Evolutionary conservation across 2,113 vertebrate species (phyloP).

Genomic region (Coreoperca whiteheadi): DNA sequence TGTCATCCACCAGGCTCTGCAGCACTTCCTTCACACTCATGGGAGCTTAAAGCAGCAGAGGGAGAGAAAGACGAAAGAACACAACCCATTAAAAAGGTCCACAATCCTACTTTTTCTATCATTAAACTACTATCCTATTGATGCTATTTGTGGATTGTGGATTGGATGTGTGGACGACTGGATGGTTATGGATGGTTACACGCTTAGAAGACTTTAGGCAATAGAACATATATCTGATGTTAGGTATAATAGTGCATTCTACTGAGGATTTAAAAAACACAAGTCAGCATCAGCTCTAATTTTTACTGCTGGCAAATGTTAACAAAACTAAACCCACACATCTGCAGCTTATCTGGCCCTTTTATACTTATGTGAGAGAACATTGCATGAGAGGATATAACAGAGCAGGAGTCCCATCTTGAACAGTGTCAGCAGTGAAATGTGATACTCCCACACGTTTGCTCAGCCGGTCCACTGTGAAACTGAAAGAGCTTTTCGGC

Average conservation of each 20-base stretch:
- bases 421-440: slow-evolving; percentile 63
- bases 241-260: neutral
- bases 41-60: slow-evolving; percentile 82
- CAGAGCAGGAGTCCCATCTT: slow-evolving; percentile 60
- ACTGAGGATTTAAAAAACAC: slow-evolving; percentile 18
- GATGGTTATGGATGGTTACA: neutral
- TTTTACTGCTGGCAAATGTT: slow-evolving; percentile 24
- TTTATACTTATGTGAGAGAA: slow-evolving; percentile 42
- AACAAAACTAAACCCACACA: slow-evolving; percentile 57
- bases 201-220: neutral
- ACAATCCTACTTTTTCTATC: neutral
- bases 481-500: slow-evolving; percentile 54
- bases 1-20: slow-evolving; percentile 97
- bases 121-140: neutral
- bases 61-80: neutral
- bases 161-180: neutral
- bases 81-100: neutral
- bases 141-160: slow-evolving; percentile 12
- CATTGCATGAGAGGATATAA: slow-evolving; percentile 50
- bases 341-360: slow-evolving; percentile 48
- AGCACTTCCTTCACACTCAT: slow-evolving; percentile 98
- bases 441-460: slow-evolving; percentile 61
- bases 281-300: neutral
- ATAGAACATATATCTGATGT: neutral
- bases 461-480: slow-evolving; percentile 35